phyloP scores from a whole-genome alignment of 1,140 invertebrate species.

The Bombus ignitus region DNA sequence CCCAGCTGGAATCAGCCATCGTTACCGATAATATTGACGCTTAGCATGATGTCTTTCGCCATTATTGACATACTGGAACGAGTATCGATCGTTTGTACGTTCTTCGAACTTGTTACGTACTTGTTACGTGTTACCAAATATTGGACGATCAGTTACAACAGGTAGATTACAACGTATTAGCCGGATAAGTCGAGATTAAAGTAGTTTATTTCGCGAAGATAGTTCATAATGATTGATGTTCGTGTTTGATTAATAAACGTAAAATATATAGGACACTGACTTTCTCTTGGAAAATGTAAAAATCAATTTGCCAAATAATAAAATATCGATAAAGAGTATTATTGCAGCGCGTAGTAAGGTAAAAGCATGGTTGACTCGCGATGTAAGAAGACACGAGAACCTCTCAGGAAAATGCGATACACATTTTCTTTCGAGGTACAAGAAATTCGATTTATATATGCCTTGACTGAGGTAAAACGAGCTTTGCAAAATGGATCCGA shows the following conservation, averaged over 20 bases:
- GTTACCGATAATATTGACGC: not conserved
- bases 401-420: not conserved
- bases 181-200: not conserved
- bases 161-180: no score
- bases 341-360: not conserved
- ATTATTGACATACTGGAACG: not conserved
- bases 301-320: not conserved
- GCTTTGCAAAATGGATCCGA: constrained; percentile 9
- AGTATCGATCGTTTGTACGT: not conserved
- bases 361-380: not conserved
- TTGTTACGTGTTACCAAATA: not conserved
- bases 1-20: not conserved
- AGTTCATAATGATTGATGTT: not conserved
- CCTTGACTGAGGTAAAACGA: constrained; percentile 4
- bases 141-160: not conserved
- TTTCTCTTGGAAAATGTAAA: not conserved
- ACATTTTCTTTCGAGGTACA: not conserved
- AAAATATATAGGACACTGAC: not conserved
- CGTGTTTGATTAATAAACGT: not conserved
- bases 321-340: not conserved
- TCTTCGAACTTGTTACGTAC: not conserved
- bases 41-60: not conserved
- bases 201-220: not conserved
- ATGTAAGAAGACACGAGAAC: not conserved
- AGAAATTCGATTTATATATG: constrained; percentile 28